Percentiles rank a stretch among this genome's conserved stretches.
phyloP scores from a whole-genome alignment of 2,113 vertebrate species.

The Columbina picui region DNA sequence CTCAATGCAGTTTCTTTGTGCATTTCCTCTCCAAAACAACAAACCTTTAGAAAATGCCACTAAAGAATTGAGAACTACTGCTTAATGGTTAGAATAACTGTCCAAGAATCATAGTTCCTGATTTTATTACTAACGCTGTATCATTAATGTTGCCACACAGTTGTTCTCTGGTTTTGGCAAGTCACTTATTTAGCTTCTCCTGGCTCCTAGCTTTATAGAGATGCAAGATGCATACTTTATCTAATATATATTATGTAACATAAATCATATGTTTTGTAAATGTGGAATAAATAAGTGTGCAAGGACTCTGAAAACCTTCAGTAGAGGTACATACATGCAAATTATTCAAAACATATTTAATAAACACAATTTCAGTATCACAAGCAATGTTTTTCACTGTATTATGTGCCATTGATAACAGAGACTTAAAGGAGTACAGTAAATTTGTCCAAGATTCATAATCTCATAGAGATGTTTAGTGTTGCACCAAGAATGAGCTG shows the following conservation, averaged over 20 bases:
- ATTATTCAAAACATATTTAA: neutral
- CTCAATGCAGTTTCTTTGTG: neutral
- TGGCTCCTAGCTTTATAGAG: neutral
- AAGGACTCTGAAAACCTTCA: neutral
- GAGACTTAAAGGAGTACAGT: neutral
- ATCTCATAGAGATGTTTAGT: neutral
- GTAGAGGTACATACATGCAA: neutral
- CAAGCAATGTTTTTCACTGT: neutral
- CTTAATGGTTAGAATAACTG: neutral
- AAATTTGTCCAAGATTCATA: neutral
- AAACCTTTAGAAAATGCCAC: neutral
- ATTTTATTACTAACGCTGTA: neutral
- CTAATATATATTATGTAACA: neutral
- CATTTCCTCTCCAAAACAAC: neutral
- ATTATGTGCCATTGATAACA: neutral
- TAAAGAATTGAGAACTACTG: neutral
- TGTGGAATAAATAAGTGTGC: neutral
- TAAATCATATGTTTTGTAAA: neutral
- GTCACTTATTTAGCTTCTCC: neutral
- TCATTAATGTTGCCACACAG: fast-evolving
- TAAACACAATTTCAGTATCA: neutral
- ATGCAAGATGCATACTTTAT: neutral
- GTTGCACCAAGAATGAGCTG: neutral
- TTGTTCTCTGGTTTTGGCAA: neutral
- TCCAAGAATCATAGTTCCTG: neutral